These are phyloP conservation scores for Archocentrus centrarchus DNA, from an alignment of 2,113 vertebrate genomes.

Conservation along the genomic window DNA sequence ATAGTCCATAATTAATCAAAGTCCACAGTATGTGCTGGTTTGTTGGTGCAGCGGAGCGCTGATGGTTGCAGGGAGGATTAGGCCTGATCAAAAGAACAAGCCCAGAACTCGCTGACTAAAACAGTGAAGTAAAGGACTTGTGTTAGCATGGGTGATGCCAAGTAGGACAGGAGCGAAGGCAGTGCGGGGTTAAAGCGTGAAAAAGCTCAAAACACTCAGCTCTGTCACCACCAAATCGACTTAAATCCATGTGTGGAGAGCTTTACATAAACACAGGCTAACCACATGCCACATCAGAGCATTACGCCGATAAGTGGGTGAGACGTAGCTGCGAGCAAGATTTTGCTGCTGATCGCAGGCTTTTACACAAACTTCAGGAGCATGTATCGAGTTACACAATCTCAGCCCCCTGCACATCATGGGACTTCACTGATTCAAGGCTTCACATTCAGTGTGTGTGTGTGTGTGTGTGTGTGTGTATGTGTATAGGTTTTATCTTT, in stretches of 20 bases:
- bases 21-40: conserved; percentile 30
- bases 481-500: background rate
- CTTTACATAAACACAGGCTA: conserved; percentile 39
- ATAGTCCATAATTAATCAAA: conserved; percentile 66
- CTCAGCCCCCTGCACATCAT: conserved; percentile 33
- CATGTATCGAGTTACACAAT: background rate
- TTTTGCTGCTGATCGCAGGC: conserved; percentile 59
- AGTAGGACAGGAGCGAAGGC: conserved; percentile 17
- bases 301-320: conserved; percentile 52
- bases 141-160: conserved; percentile 1
- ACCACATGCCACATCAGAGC: conserved; percentile 17
- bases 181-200: background rate
- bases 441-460: background rate
- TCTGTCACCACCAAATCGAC: conserved; percentile 5
- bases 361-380: conserved; percentile 35
- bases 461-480: background rate
- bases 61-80: conserved; percentile 29
- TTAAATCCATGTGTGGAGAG: conserved; percentile 8
- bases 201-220: background rate
- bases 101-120: conserved; percentile 14
- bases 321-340: conserved; percentile 47
- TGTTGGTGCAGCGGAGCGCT: background rate
- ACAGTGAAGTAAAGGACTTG: background rate
- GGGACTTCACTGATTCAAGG: background rate
- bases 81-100: conserved; percentile 57